phyloP scores from a whole-genome alignment of 1,140 invertebrate species.

The Lamellibrachia luymesi region DNA sequence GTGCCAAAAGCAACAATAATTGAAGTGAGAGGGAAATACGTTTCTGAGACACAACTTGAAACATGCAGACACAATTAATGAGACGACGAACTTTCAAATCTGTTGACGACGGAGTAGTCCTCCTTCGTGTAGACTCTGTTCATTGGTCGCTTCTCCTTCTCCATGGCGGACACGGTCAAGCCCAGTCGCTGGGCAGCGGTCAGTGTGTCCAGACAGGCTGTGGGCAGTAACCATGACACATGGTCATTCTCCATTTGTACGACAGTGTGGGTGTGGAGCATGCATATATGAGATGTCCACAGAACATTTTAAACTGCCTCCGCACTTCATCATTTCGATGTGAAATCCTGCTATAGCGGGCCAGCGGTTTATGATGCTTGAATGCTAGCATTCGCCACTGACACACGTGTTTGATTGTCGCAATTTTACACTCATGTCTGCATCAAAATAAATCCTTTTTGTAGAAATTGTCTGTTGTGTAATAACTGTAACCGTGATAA shows the following conservation, averaged over 20 bases:
- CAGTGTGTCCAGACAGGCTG: constrained; percentile 81
- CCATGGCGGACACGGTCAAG: constrained; percentile 52
- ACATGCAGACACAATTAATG: background rate
- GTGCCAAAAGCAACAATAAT: background rate
- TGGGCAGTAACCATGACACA: background rate
- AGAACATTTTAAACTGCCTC: no score
- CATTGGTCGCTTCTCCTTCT: constrained; percentile 58
- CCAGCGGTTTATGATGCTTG: no score
- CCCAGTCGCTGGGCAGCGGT: constrained; percentile 77
- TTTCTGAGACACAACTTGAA: background rate
- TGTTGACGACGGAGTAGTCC: constrained; percentile 80
- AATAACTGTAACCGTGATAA: no score
- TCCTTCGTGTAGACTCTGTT: constrained; percentile 64
- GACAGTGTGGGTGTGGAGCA: background rate
- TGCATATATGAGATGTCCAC: background rate
- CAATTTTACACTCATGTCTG: no score
- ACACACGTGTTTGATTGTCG: no score
- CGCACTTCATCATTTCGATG: no score
- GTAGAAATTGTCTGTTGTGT: no score
- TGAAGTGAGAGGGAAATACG: background rate
- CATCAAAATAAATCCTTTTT: no score
- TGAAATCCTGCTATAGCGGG: no score
- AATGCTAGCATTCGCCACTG: no score
- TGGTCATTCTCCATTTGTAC: background rate
- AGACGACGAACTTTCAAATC: constrained; percentile 78